Conservation (phyloP, 2,113 vertebrate genomes). For the Leptobrachium leishanense region DNA sequence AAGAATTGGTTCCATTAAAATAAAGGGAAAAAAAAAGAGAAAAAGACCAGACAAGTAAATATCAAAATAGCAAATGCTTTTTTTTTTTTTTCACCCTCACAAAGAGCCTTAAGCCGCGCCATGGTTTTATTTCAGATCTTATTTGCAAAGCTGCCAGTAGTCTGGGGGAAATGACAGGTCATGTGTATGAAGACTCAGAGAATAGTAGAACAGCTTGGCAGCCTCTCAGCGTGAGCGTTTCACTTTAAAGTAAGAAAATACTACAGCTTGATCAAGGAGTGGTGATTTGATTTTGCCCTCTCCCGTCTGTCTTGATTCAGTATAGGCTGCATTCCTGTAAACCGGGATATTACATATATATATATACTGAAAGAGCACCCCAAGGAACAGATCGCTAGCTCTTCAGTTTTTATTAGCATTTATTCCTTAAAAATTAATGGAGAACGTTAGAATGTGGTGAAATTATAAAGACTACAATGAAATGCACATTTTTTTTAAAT, state of each 20-base stretch:
- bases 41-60: constrained; percentile 32
- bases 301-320: constrained; percentile 8
- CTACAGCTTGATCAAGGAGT: not conserved
- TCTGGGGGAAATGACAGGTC: constrained; percentile 45
- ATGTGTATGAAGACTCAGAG: constrained; percentile 17
- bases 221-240: constrained; percentile 37
- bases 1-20: constrained; percentile 10
- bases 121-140: constrained; percentile 33
- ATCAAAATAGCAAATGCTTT: constrained; percentile 21
- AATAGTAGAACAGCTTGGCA: constrained; percentile 38
- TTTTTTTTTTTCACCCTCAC: not conserved
- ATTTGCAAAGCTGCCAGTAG: constrained; percentile 33
- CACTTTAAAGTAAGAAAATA: constrained; percentile 30
- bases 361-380: too few species aligned
- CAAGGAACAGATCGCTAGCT: too few species aligned
- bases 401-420: too few species aligned
- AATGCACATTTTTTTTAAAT: too few species aligned
- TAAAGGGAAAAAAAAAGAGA: constrained; percentile 16
- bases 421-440: too few species aligned
- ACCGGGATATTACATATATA: too few species aligned
- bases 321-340: not conserved
- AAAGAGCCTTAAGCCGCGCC: constrained; percentile 16
- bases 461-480: too few species aligned
- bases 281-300: constrained; percentile 38
- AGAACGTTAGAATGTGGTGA: too few species aligned